Evolutionary conservation across 2,797 vertebrate species (phyloP).

Genomic region (Nyctalus aviator): DNA sequence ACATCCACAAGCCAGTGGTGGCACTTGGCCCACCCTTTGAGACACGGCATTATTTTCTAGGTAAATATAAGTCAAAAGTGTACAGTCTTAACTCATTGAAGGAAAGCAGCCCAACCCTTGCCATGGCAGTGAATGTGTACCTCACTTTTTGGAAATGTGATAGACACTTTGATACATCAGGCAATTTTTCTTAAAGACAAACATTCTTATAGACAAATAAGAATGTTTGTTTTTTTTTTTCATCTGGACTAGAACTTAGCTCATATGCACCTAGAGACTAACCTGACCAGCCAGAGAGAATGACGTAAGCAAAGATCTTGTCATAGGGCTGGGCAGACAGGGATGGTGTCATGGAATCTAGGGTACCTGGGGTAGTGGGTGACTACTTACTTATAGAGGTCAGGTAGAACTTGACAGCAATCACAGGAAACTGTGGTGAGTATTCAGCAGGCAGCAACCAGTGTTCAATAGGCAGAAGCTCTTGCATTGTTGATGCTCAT

Average conservation of each 20-base stretch:
- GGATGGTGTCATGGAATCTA: not conserved
- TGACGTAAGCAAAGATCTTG: not conserved
- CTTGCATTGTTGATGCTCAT: not conserved
- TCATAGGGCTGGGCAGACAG: accelerated
- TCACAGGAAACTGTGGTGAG: not conserved
- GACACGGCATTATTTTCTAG: constrained; percentile 17
- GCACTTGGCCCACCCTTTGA: not conserved
- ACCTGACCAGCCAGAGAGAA: not conserved
- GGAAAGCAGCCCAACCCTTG: not conserved
- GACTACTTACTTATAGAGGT: not conserved
- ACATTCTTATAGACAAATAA: not conserved
- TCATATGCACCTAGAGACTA: not conserved
- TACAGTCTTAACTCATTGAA: not conserved
- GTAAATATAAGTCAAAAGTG: not conserved
- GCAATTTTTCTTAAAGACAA: constrained; percentile 17
- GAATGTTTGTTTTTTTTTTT: too few species aligned
- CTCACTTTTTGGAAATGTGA: not conserved
- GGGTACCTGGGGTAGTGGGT: not conserved
- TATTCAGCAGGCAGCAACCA: not conserved
- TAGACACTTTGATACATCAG: not conserved
- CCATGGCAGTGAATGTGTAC: not conserved
- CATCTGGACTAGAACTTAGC: not conserved
- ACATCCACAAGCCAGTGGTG: not conserved
- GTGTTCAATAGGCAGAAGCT: not conserved
- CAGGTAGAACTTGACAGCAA: not conserved